Evolutionary conservation across 2,888 invertebrate genomes (phyloP), one percentile per base, ranked within the genome.

Genomic region (Tanypteryx hageni): DNA sequence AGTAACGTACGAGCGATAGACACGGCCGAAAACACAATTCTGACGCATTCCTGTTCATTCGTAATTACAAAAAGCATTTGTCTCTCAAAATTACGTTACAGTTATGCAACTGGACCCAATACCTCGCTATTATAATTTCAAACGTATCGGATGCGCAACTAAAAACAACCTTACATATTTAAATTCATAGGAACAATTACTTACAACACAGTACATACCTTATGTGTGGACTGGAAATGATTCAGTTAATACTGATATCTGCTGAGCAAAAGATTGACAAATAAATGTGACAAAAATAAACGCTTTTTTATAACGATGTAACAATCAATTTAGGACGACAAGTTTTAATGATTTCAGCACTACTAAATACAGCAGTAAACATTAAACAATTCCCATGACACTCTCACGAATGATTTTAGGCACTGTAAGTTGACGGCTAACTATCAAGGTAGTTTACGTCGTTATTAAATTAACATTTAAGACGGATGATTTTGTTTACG

Each of bases 401-500:
- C 44, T 44, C 13, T 11, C 27, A 44, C 14, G 44, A 31, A 22
- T 18, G 4, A 11, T 18, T 64, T 13, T 44, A 89, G 61, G 31
- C 44, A 64, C 27, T n/a, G 44, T 59, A 64, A 61, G 22, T 16
- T 44, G 7, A 44, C 44, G 18, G 31, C 22, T 57, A 27, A 68
- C 64, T 64, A 64, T 44, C 18, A 31, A 89, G 64, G 13, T 68
- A 16, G 18, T 31, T 44, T 64, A 44, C 16, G 44, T 8, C 27
- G 61, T 27, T 68, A 44, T n/a, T 18, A 64, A 64, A 68, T 56
- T n/a, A 44, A 44, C 89, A 61, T 89, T 64, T 16, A 44, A 61
- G 64, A 68, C 44, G 64, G 64, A n/a, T 89, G 89, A 89, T 89
- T 68, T 89, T 89, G 89, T 89, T 89, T 89, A 89, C 89, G 89